Percentiles rank a stretch among this genome's conserved stretches.
Evolutionary conservation across 2,113 vertebrate genomes (phyloP).

Genomic region (rat (Rattus norvegicus)): GRCr8 NC_086019.1:117620001-117620500

Average conservation of each 20-base stretch:
- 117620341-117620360: conserved; percentile 44
- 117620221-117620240: not conserved
- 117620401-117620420: conserved; percentile 42
- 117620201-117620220: too few species aligned
- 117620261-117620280: not conserved
- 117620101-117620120: not conserved
- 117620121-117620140: accelerated
- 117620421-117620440: conserved; percentile 26
- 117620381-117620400: conserved; percentile 32
- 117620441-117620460: not conserved
- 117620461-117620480: not conserved
- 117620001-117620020: not conserved
- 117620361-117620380: conserved; percentile 14
- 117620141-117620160: not conserved
- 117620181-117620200: not conserved
- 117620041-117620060: not conserved
- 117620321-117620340: conserved; percentile 43
- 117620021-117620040: not conserved
- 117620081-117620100: not conserved
- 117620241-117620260: not conserved
- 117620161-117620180: too few species aligned
- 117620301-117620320: conserved; percentile 28
- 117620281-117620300: not conserved
- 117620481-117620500: not conserved
- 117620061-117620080: not conserved